Percentiles rank a stretch among this genome's conserved stretches.
These are phyloP conservation scores for Perca fluviatilis DNA, from an alignment of 2,113 vertebrate species.

Conservation along the genomic window DNA sequence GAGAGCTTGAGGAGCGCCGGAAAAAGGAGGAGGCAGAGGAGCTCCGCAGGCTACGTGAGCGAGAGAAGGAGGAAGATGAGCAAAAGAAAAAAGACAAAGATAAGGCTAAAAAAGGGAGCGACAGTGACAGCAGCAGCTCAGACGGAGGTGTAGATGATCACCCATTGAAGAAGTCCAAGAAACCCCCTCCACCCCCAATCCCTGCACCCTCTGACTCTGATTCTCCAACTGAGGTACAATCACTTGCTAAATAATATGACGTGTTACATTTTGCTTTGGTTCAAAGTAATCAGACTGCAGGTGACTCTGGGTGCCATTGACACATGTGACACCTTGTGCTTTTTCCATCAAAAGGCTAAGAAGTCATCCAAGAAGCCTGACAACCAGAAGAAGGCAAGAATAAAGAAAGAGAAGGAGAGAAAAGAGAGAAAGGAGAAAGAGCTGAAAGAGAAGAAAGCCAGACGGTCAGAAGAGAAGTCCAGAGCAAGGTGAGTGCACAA, in stretches of 20 bases:
- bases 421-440: constrained; percentile 83
- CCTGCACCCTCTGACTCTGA: constrained; percentile 91
- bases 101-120: constrained; percentile 78
- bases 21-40: constrained; percentile 95
- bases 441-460: constrained; percentile 80
- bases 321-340: neutral
- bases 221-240: constrained; percentile 79
- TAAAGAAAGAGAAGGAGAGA: constrained; percentile 90
- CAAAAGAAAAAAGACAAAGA: constrained; percentile 91
- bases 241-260: neutral
- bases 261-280: neutral
- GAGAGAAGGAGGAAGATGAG: constrained; percentile 93
- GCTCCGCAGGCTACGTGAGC: constrained; percentile 90
- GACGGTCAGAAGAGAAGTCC: constrained; percentile 87
- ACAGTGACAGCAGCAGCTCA: constrained; percentile 83
- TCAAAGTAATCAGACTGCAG: neutral
- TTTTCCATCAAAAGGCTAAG: constrained; percentile 83
- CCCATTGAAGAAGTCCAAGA: constrained; percentile 89
- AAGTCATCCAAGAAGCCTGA: constrained; percentile 88
- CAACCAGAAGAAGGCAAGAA: constrained; percentile 86
- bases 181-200: constrained; percentile 83
- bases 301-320: neutral
- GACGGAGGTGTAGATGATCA: constrained; percentile 87
- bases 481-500: constrained; percentile 86
- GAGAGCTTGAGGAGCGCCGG: constrained; percentile 94